These are phyloP conservation scores for Steromphala cineraria DNA, from an alignment of 2,888 invertebrate genomes.

Conservation along the genomic window DNA sequence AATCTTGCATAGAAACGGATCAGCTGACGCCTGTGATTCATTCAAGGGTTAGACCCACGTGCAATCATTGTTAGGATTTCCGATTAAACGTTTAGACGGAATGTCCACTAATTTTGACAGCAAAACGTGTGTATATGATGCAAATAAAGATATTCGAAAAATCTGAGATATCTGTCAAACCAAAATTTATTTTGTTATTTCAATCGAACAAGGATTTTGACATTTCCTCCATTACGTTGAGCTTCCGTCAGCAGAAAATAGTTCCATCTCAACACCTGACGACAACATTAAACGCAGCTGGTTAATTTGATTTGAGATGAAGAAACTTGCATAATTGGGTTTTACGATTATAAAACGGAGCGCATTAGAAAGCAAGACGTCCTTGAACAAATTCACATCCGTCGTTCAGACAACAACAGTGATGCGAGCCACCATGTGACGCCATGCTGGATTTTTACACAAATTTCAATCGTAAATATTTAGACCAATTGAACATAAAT, in stretches of 20 bases:
- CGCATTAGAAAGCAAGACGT: neutral
- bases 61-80: too few species aligned
- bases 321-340: too few species aligned
- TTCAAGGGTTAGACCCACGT: too few species aligned
- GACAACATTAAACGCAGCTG: neutral
- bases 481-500: neutral
- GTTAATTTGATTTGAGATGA: too few species aligned
- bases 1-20: too few species aligned
- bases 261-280: neutral
- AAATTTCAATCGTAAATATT: constrained; percentile 23
- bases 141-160: too few species aligned
- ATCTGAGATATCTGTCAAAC: neutral
- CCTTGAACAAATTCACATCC: neutral
- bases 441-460: constrained; percentile 63
- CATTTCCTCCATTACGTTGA: constrained; percentile 6
- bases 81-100: too few species aligned
- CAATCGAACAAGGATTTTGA: constrained; percentile 8
- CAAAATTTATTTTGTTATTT: neutral
- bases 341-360: too few species aligned
- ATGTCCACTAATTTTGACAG: too few species aligned
- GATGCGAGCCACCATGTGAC: constrained; percentile 58
- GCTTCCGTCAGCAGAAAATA: neutral
- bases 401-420: constrained; percentile 26
- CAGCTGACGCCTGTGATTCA: too few species aligned
- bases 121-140: too few species aligned